phyloP scores from a whole-genome alignment of 1,140 invertebrate genomes.

The Drosophila truncata region DNA sequence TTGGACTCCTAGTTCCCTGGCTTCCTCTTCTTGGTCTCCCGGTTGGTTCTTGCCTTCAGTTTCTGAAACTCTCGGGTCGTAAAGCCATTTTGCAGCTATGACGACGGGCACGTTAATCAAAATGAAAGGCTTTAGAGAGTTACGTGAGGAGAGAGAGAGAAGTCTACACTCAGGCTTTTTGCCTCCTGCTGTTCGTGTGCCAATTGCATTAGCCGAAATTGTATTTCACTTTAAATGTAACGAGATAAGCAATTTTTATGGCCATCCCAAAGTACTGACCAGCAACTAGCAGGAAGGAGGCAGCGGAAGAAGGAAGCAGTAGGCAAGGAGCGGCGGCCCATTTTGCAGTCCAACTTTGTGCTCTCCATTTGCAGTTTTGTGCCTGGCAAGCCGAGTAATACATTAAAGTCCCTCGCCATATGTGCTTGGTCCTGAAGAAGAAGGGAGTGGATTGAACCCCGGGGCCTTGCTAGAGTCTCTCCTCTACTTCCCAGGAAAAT shows the following conservation, averaged over 20 bases:
- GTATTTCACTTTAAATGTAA: constrained; percentile 77
- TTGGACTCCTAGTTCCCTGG: no score
- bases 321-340: constrained; percentile 7
- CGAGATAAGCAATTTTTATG: constrained; percentile 73
- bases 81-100: constrained; percentile 44
- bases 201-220: constrained; percentile 81
- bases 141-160: constrained; percentile 20
- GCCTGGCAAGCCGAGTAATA: constrained; percentile 52
- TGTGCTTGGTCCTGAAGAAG: neutral
- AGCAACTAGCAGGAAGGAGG: neutral
- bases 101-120: constrained; percentile 42
- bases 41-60: neutral
- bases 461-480: no score
- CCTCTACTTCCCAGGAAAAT: neutral
- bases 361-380: constrained; percentile 51
- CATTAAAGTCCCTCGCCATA: constrained; percentile 23
- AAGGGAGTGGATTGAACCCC: constrained; percentile 3
- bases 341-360: constrained; percentile 49
- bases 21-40: neutral
- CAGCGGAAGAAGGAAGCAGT: neutral
- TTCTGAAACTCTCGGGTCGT: constrained; percentile 15
- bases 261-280: constrained; percentile 13
- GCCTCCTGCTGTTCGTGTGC: constrained; percentile 38
- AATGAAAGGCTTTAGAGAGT: constrained; percentile 47
- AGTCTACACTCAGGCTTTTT: constrained; percentile 3